Percentiles rank a stretch among this genome's conserved stretches.
These are phyloP conservation scores for Hydropsyche betteni DNA, from an alignment of 2,888 invertebrate species.

Conservation along the genomic window DNA sequence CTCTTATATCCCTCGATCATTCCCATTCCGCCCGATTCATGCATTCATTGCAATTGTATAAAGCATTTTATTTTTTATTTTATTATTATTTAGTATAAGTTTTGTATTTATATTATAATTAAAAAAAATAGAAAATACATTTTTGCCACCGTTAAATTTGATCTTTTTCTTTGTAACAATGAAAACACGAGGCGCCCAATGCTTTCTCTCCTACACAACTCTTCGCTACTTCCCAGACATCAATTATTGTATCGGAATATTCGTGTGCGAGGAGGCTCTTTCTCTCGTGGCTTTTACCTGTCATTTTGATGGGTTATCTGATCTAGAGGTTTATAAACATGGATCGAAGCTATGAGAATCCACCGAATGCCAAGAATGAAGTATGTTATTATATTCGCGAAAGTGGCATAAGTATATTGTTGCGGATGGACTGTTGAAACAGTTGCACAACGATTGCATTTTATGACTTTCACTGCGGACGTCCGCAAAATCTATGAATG, in stretches of 20 bases:
- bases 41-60: constrained; percentile 51
- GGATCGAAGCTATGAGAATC: no score
- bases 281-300: constrained; percentile 19
- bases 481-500: no score
- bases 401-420: no score
- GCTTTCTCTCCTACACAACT: background rate
- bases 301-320: constrained; percentile 14
- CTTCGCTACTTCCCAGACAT: constrained; percentile 6
- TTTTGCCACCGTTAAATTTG: constrained; percentile 55
- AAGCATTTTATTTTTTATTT: constrained; percentile 49
- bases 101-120: constrained; percentile 61
- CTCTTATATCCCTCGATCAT: background rate
- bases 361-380: no score
- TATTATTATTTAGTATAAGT: constrained; percentile 57
- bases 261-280: background rate
- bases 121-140: constrained; percentile 67
- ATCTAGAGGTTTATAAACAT: background rate
- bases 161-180: constrained; percentile 27
- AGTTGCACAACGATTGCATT: no score
- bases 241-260: constrained; percentile 11
- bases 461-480: no score
- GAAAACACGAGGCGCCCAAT: background rate
- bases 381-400: no score
- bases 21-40: constrained; percentile 21
- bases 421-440: no score